phyloP scores from a whole-genome alignment of 2,797 vertebrate genomes.

The Semaprochilodus insignis region DNA sequence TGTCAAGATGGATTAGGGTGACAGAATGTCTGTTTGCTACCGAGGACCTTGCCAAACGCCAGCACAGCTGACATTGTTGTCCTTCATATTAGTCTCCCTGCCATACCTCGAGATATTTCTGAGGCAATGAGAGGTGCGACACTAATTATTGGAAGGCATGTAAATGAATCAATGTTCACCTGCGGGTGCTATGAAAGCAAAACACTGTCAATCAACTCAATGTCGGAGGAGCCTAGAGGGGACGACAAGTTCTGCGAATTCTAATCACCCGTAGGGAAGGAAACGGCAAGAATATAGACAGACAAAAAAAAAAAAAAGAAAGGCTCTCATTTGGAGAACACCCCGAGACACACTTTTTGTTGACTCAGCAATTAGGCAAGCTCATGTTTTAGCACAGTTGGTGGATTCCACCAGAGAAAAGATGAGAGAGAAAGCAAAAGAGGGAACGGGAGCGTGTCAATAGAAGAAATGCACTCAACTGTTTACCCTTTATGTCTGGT shows the following conservation, averaged over 20 bases:
- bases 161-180: conserved; percentile 61
- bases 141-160: conserved; percentile 65
- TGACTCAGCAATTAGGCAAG: conserved; percentile 54
- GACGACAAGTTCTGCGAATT: conserved; percentile 58
- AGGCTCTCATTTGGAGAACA: conserved; percentile 48
- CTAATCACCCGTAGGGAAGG: conserved; percentile 57
- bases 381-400: conserved; percentile 26
- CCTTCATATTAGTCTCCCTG: conserved; percentile 56
- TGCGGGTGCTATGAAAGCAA: conserved; percentile 49
- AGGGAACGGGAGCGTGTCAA: conserved; percentile 25
- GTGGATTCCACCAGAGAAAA: conserved; percentile 11
- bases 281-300: conserved; percentile 47
- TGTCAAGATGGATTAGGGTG: conserved; percentile 70
- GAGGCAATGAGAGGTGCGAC: conserved; percentile 47
- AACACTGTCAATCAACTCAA: conserved; percentile 60
- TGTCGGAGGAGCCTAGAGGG: conserved; percentile 50
- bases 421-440: conserved; percentile 23
- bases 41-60: conserved; percentile 46
- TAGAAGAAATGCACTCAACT: conserved; percentile 32
- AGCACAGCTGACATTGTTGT: conserved; percentile 56
- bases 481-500: conserved; percentile 35
- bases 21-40: conserved; percentile 52
- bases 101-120: conserved; percentile 47
- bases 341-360: conserved; percentile 39
- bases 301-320: conserved; percentile 29